Conservation (phyloP, 2,797 vertebrate genomes). For the Chrysocyon brachyurus region DNA sequence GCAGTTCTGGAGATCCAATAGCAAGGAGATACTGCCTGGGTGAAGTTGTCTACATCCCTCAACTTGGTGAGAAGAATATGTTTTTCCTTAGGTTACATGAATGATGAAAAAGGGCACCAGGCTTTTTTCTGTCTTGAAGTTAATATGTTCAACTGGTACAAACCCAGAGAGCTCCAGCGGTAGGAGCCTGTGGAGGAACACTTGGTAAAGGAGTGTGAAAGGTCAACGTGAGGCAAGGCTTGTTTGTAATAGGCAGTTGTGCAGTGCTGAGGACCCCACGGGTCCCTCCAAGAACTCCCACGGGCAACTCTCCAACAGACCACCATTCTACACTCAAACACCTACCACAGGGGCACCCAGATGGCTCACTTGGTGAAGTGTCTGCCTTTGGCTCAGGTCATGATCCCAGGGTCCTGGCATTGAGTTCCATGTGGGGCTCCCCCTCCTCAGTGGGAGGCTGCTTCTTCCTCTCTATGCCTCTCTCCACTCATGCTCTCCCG, state of each 20-base stretch:
- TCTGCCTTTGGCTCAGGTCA: neutral
- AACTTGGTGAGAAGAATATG: too few species aligned
- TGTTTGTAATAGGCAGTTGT: fast-evolving
- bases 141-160: neutral
- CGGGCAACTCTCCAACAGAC: neutral
- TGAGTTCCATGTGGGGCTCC: fast-evolving
- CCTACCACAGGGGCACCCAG: too few species aligned
- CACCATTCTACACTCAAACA: too few species aligned
- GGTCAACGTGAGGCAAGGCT: neutral
- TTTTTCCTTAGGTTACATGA: too few species aligned
- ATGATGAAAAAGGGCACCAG: neutral
- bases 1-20: neutral
- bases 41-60: too few species aligned
- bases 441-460: neutral
- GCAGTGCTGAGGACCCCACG: neutral
- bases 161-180: neutral
- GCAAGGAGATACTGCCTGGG: fast-evolving
- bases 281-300: too few species aligned
- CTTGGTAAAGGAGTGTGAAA: neutral
- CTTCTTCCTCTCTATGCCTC: neutral
- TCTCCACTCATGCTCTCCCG: too few species aligned
- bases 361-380: too few species aligned
- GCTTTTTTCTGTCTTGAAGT: too few species aligned
- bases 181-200: too few species aligned
- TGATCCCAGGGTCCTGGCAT: neutral